Base-by-base conservation (phyloP, 2,888 invertebrate species). In the Nowickia ferox region DNA sequence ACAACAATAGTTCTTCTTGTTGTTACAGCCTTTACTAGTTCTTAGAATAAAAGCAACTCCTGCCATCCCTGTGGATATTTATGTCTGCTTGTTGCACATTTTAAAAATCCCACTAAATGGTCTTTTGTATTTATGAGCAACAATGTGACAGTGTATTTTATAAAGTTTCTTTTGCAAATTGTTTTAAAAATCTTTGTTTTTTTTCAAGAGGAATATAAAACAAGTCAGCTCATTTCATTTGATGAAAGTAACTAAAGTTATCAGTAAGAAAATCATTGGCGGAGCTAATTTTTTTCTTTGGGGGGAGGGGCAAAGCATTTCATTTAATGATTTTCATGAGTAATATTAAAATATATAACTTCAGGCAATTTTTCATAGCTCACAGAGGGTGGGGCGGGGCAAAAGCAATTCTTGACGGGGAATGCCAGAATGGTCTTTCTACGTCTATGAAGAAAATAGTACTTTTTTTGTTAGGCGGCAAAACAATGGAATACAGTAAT, bases 41-140 rank as follows among this genome's bases (percentile, higher is more conserved):
- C 42, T n/a, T 17, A 9, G 3, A 61, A 19, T 17, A 71, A 63
- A 38, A 38, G 13, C 53, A 51, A 51, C 17, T 30, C 17, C 11
- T 44, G 17, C n/a, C 38, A 55, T 11, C 53, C 30, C 63, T 53
- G 17, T 15, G 55, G 61, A 30, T 71, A 38, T 53, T 55, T 53
- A 53, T 8, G 38, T 53, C 44, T 63, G 53, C 69, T 63, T 79
- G 78, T 79, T 79, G 78, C 71, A 63, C 46, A 71, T 79, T 79
- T 63, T 8, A 63, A 30, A 9, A 9, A 30, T 38, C 1, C 30
- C 40, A n/a, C 30, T 51, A n/a, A 22, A 75, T n/a, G 19, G 15
- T 53, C 22, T 75, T 75, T 65, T 75, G 40, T 40, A 13, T 22
- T n/a, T n/a, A 48, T 6, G n/a, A 15, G n/a, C 61, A 69, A 61